phyloP scores from a whole-genome alignment of 2,113 vertebrate genomes.

The Oreocharis arfaki region DNA sequence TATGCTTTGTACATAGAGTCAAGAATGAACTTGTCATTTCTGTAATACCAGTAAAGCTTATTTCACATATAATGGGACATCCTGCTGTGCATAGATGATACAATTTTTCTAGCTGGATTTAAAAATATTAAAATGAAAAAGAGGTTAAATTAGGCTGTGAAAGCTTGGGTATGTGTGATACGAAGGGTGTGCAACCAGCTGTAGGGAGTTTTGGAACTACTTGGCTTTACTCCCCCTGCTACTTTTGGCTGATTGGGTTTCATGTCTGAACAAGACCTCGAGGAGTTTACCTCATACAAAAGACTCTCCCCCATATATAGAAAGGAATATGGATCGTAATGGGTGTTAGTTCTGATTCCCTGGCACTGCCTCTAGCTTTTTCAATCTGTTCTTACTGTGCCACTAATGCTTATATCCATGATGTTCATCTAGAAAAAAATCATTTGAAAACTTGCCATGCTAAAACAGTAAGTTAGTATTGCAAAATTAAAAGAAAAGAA shows the following conservation, averaged over 20 bases:
- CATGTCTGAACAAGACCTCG: conserved; percentile 16
- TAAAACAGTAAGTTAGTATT: background rate
- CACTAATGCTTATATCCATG: background rate
- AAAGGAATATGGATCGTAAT: background rate
- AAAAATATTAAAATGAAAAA: conserved; percentile 65
- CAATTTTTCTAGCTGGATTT: conserved; percentile 56
- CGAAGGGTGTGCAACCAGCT: background rate
- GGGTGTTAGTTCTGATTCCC: background rate
- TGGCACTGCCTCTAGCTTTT: conserved; percentile 26
- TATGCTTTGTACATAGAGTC: conserved; percentile 40
- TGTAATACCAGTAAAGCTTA: conserved; percentile 59
- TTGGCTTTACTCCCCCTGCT: background rate
- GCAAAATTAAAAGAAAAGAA: background rate
- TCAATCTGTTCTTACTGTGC: conserved; percentile 30
- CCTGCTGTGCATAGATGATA: conserved; percentile 47
- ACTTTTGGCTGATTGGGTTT: background rate
- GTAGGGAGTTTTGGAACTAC: conserved; percentile 34
- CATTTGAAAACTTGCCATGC: background rate
- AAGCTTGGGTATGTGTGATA: background rate
- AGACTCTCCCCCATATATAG: background rate
- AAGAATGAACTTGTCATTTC: conserved; percentile 67
- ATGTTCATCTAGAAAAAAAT: background rate
- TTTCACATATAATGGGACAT: conserved; percentile 53
- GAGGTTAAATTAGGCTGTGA: conserved; percentile 16
- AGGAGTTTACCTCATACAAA: conserved; percentile 27